Evolutionary conservation across 2,113 vertebrate species (phyloP).

Genomic region (Lophius piscatorius): DNA sequence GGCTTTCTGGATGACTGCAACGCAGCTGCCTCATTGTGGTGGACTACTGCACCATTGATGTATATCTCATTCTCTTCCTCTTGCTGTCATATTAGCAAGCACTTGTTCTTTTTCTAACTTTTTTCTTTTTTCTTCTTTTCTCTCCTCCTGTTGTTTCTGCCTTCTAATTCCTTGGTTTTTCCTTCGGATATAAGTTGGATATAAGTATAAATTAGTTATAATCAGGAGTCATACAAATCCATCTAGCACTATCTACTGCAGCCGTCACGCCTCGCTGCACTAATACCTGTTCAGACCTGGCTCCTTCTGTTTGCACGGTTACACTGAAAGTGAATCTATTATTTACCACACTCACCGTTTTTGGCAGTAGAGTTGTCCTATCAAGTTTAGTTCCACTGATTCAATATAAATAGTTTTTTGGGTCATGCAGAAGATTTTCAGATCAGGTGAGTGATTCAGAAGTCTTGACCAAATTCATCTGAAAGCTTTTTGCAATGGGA

Average conservation of each 20-base stretch:
- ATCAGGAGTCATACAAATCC: conserved; percentile 42
- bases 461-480: too few relatives aligned
- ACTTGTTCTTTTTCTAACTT: not conserved
- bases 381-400: not conserved
- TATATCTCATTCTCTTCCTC: not conserved
- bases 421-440: not conserved
- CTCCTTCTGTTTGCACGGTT: too few relatives aligned
- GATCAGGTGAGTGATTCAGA: too few relatives aligned
- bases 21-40: too few relatives aligned
- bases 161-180: conserved; percentile 6
- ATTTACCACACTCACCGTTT: not conserved
- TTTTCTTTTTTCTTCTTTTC: not conserved
- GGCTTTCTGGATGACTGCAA: too few relatives aligned
- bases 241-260: conserved; percentile 14
- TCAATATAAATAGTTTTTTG: not conserved
- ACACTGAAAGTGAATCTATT: conserved; percentile 14
- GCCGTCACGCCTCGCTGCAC: conserved; percentile 20
- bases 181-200: too few relatives aligned
- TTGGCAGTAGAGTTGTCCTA: not conserved
- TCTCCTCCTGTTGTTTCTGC: not conserved
- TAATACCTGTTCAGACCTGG: conserved; percentile 19
- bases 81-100: too few relatives aligned
- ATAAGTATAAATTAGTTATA: conserved; percentile 15
- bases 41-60: not conserved
- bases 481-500: too few relatives aligned